These are phyloP conservation scores for Glandiceps talaboti DNA, from an alignment of 53 echinoderm and acorn worm species.

Conservation along the genomic window DNA sequence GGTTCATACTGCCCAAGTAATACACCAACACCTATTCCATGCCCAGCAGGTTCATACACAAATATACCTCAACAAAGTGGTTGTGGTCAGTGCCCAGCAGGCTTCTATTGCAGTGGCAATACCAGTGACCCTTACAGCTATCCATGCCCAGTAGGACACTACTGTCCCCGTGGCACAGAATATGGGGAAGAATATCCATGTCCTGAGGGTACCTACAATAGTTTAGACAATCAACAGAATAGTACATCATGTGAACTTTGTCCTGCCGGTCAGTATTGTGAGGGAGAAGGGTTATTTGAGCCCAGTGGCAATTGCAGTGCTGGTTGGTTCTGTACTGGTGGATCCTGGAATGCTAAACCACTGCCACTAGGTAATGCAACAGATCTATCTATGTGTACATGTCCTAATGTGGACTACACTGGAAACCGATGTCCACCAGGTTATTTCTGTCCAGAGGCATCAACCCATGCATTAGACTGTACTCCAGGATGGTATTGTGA, in stretches of 20 bases:
- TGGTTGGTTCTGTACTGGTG: slow-evolving; percentile 92
- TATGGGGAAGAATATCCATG: slow-evolving; percentile 67
- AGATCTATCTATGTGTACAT: slow-evolving; percentile 83
- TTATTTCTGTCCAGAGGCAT: slow-evolving; percentile 79
- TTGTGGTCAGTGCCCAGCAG: slow-evolving; percentile 43
- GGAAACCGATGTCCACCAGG: slow-evolving; percentile 92
- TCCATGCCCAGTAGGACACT: slow-evolving; percentile 72
- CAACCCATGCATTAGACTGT: slow-evolving; percentile 64
- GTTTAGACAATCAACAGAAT: slow-evolving; percentile 68
- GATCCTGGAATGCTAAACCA: slow-evolving; percentile 57
- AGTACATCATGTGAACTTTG: slow-evolving; percentile 84
- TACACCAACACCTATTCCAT: slow-evolving; percentile 48
- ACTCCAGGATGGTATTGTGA: slow-evolving; percentile 74
- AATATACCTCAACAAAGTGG: slow-evolving; percentile 35
- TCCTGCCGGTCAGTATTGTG: slow-evolving; percentile 88
- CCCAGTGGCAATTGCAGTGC: slow-evolving; percentile 93
- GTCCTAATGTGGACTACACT: slow-evolving; percentile 84
- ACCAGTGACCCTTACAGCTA: slow-evolving; percentile 82
- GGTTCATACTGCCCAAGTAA: slow-evolving; percentile 82
- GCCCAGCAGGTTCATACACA: slow-evolving; percentile 64
- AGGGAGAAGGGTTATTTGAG: slow-evolving; percentile 66
- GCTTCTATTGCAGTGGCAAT: slow-evolving; percentile 83
- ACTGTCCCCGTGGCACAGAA: slow-evolving; percentile 61
- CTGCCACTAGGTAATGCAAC: slow-evolving; percentile 80
- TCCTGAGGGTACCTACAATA: slow-evolving; percentile 85